Evolutionary conservation across 2,113 vertebrate species (phyloP).

Genomic region (Sebastes schlegelii): DNA sequence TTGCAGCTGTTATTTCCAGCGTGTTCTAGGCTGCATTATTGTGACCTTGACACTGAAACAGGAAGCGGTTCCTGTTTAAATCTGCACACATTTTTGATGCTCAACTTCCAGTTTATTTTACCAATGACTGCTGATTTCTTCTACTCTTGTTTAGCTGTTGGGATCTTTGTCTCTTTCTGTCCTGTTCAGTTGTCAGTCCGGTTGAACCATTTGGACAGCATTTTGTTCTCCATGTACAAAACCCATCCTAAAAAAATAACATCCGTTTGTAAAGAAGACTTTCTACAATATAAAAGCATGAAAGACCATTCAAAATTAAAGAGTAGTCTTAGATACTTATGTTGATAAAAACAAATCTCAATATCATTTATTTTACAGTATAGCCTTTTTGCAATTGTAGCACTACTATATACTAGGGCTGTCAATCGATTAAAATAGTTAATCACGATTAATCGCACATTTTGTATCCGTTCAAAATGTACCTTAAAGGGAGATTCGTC

Average conservation of each 20-base stretch:
- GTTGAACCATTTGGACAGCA: not conserved
- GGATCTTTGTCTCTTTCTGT: not conserved
- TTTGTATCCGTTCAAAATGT: too few species aligned
- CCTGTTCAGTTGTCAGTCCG: not conserved
- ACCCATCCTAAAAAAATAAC: not conserved
- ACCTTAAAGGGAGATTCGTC: too few species aligned
- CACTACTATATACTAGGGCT: too few species aligned
- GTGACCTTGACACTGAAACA: not conserved
- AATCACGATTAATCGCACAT: too few species aligned
- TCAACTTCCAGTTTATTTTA: not conserved
- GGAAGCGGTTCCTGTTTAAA: not conserved
- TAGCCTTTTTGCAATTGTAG: too few species aligned
- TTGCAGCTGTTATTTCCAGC: not conserved
- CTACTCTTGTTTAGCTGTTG: not conserved
- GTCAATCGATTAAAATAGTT: too few species aligned
- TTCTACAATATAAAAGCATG: not conserved
- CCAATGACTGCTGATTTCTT: not conserved
- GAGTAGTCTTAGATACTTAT: not conserved
- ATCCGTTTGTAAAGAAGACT: not conserved
- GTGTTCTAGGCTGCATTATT: not conserved
- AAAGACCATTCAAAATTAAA: not conserved
- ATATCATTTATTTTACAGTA: too few species aligned
- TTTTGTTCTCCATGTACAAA: not conserved
- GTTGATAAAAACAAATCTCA: too few species aligned
- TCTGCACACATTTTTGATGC: not conserved